Evolutionary conservation across 92 coral and sea anemone genomes (phyloP), one percentile per base, ranked within the genome.

Genomic region (Ricordea florida): DNA sequence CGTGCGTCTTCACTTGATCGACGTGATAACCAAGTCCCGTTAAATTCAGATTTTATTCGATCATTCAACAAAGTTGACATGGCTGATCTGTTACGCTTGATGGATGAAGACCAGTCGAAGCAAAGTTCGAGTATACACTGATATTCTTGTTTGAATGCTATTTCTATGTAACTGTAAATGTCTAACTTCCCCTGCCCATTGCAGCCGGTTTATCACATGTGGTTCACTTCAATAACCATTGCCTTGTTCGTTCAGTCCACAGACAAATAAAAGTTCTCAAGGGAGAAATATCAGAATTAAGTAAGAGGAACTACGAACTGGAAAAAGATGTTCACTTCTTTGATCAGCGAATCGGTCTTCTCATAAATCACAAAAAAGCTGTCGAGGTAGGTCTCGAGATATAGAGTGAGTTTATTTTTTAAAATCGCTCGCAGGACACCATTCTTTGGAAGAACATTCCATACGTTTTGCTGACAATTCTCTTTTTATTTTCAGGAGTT

Each of bases 341-440:
- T 55, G 98, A 94, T 85, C 92, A 94, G 50, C 87, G 94, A 40
- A 94, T 94, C 30, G 98, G 97, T n/a, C 79, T 94, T 23, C 90
- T 94, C 32, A 92, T 94, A 66, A 92, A 92, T 81, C 97, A 94
- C 82, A 85, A 94, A 62, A 94, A 91, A 34, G 88, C 93, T 15
- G 90, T 89, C 27, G 98, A 94, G 93, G 98, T 94, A 66, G 61
- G 88, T 18, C 38, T 8, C 8, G 9, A 37, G 8, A 37, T 8
- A 8, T 37, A 37, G n/a, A n/a, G 8, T n/a, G 44, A 37, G 44
- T 37, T 37, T 37, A 8, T 8, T 37, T n/a, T n/a, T n/a, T n/a
- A n/a, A n/a, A n/a, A n/a, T n/a, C n/a, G n/a, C n/a, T n/a, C n/a
- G n/a, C n/a, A n/a, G n/a, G n/a, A n/a, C n/a, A n/a, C n/a, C n/a